phyloP scores from a whole-genome alignment of 2,797 vertebrate species.

The Agapornis canus region DNA sequence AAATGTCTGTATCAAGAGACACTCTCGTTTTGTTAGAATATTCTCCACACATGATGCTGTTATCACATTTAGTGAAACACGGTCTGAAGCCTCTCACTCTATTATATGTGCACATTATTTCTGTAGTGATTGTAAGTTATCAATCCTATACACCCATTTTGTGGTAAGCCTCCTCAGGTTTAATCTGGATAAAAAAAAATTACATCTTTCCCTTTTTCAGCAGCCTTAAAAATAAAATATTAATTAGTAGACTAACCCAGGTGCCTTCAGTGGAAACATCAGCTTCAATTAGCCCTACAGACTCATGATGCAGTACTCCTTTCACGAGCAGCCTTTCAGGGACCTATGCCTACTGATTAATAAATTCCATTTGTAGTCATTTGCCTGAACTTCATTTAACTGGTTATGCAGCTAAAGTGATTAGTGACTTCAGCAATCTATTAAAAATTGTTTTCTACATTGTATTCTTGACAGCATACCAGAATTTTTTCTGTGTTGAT shows the following conservation, averaged over 20 bases:
- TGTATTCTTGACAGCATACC: constrained; percentile 74
- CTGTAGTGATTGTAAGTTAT: not conserved
- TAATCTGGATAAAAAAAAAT: not conserved
- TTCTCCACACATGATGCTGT: not conserved
- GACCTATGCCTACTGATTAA: not conserved
- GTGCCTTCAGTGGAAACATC: not conserved
- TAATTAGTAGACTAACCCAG: not conserved
- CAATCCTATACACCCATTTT: fast-evolving
- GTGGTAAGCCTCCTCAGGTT: not conserved
- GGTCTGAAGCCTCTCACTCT: not conserved
- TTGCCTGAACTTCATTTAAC: not conserved
- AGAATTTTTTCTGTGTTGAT: constrained; percentile 95
- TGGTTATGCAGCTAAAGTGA: not conserved
- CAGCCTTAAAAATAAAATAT: not conserved
- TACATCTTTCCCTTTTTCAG: not conserved
- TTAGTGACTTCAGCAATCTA: not conserved
- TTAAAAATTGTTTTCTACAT: not conserved
- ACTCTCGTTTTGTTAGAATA: not conserved
- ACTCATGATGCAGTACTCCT: not conserved
- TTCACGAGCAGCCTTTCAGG: not conserved
- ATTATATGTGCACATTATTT: not conserved
- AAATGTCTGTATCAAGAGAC: not conserved
- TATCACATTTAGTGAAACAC: not conserved
- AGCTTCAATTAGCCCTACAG: not conserved
- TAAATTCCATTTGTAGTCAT: not conserved